Evolutionary conservation across 1,140 invertebrate species (phyloP), one percentile per base, ranked within the genome.

Genomic region (Drosophila gunungcola): DNA sequence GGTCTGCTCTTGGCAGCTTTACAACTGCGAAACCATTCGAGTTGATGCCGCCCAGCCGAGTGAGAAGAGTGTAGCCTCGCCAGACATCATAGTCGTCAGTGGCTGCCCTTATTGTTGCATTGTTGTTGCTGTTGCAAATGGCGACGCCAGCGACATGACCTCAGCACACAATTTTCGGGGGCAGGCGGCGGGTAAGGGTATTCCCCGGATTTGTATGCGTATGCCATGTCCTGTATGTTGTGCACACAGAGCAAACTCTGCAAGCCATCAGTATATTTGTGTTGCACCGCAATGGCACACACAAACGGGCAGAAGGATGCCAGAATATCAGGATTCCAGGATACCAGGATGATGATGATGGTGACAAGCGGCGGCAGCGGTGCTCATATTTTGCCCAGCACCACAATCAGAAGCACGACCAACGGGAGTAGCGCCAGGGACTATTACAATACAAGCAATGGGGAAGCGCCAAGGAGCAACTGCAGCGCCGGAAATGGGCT

Each of bases 381-480:
- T 75, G 51, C 45, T 78, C 62, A 85, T 62, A 80, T 84, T 83
- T 80, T 53, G 49, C 49, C 60, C 76, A 68, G 43, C 36, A 57
- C 67, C 51, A 29, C 43, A 74, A 62, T 54, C 60, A 45, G 51
- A 32, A 55, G 32, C 45, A 57, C 16, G 39, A 58, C 52, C 62
- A 34, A 36, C 41, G 29, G 38, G 52, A 46, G 36, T 16, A 67
- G 65, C 39, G 21, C 7, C 9, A 49, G 64, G 53, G 68, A 88
- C 83, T 89, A 88, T 88, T 88, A 73, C 80, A 88, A 83, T 83
- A 69, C 83, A 88, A 83, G 89, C 83, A 88, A 89, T 70, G 21
- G 43, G 53, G 53, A 72, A 49, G 53, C 42, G 67, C 38, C 53
- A 46, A 82, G 78, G 70, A 88, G 78, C 74, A 81, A 83, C 68